Conservation (phyloP, 2,113 vertebrate species). For the Osmerus mordax region DNA sequence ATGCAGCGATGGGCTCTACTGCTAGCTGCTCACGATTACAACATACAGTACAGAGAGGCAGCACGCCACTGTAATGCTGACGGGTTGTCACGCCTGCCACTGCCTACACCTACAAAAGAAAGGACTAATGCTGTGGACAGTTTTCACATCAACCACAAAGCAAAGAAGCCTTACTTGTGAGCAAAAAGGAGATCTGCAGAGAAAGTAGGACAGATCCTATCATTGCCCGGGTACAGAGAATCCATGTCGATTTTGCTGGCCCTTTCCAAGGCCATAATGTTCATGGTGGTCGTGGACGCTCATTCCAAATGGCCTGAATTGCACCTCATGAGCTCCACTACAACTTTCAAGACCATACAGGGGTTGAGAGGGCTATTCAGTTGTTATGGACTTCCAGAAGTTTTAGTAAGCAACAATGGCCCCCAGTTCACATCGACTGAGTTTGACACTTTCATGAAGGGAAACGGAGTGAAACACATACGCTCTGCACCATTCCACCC, state of each 20-base stretch:
- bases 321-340: constrained; percentile 22
- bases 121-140: neutral
- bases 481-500: too few relatives aligned
- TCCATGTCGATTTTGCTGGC: constrained; percentile 20
- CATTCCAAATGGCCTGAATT: constrained; percentile 25
- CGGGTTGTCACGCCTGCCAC: constrained; percentile 40
- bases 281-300: constrained; percentile 10
- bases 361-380: constrained; percentile 14
- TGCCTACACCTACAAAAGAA: constrained; percentile 4
- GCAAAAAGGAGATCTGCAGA: too few relatives aligned
- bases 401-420: constrained; percentile 14
- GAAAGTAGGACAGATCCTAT: too few relatives aligned
- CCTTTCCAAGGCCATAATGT: constrained; percentile 10
- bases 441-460: constrained; percentile 17
- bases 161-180: neutral
- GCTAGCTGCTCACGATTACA: constrained; percentile 36
- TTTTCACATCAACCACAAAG: constrained; percentile 1
- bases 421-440: constrained; percentile 23
- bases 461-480: neutral
- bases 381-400: constrained; percentile 19
- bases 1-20: constrained; percentile 35
- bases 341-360: constrained; percentile 6
- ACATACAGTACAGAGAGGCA: constrained; percentile 42
- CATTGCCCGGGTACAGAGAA: neutral
- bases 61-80: constrained; percentile 32